A percentile compares a stretch with the other conserved stretches of the same genome.
These are phyloP conservation scores for Drosophila histrio DNA, from an alignment of 2,888 invertebrate species.

Conservation along the genomic window DNA sequence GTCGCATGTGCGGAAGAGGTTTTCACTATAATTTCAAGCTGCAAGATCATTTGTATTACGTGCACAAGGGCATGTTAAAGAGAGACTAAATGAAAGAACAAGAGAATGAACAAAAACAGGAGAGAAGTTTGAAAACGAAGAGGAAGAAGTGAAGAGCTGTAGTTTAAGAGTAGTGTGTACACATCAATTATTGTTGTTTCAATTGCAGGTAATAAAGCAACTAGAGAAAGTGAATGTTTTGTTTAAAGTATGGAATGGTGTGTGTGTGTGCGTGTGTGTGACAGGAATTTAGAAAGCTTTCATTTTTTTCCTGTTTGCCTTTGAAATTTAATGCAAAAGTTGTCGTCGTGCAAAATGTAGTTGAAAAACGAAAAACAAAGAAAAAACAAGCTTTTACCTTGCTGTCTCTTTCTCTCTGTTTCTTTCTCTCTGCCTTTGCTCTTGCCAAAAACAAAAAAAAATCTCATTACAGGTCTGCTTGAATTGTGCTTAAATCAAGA, in stretches of 20 bases:
- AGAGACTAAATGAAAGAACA: slow-evolving; percentile 24
- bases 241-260: background rate
- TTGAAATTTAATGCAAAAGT: slow-evolving; percentile 14
- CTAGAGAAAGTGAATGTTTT: slow-evolving; percentile 2
- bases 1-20: slow-evolving; percentile 81
- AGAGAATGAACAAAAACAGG: background rate
- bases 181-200: slow-evolving; percentile 10
- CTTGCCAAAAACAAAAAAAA: slow-evolving; percentile 33
- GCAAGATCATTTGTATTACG: slow-evolving; percentile 79
- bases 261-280: background rate
- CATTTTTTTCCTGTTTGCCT: slow-evolving; percentile 6
- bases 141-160: background rate
- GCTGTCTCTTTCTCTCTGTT: slow-evolving; percentile 46
- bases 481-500: slow-evolving; percentile 68
- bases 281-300: slow-evolving; percentile 3
- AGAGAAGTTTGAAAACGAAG: background rate
- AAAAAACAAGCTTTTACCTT: slow-evolving; percentile 38
- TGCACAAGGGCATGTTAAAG: slow-evolving; percentile 69
- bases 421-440: slow-evolving; percentile 31
- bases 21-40: slow-evolving; percentile 83
- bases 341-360: slow-evolving; percentile 24
- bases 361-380: background rate
- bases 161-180: slow-evolving; percentile 15
- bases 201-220: slow-evolving; percentile 8
- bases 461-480: slow-evolving; percentile 72